Base-by-base conservation (phyloP, 2,797 vertebrate species). In the Sandelia bainsii region DNA sequence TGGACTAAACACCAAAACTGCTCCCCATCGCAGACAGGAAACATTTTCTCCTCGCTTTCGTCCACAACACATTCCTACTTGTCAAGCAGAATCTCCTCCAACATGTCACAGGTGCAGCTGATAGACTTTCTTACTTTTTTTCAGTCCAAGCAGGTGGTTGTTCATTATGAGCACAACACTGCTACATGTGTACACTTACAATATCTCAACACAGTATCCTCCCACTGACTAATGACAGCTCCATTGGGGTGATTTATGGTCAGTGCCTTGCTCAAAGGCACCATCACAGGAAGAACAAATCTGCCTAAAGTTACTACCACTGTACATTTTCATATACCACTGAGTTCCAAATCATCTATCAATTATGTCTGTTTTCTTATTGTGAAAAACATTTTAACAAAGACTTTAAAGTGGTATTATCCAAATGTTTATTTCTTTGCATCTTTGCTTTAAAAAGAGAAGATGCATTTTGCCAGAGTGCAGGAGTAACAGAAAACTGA, bases 1-100 rank as follows among this genome's bases (percentile, higher is more conserved):
- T 95, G 84, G 92, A 95, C 90, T 95, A 78, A 91, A 66, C 49
- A 0, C 23, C 45, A 12, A 19, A 44, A 7, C 2, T 3, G 16
- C 22, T 5, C 40, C 10, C 0, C 25, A 1, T 34, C 12, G 1
- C 32, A 1, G 16, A 25, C 0, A 6, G 60, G 19, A 63, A 52
- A 29, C 1, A 0, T 42, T 40, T 22, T 20, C 12, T 25, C 23
- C 25, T 58, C 7, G 2, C 12, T n/a, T 49, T 48, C 52, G 25
- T 61, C 57, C n/a, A 29, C 52, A 27, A 25, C 42, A 3, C 9
- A 34, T 32, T 42, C 3, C 19, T 27, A 25, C 51, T 65, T 9
- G 1, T 39, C 67, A 4, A 64, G 20, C 56, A 45, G 71, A 68
- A 46, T 62, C 62, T 60, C 42, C 29, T 32, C 46, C 10, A n/a